Conservation (phyloP, 2,113 vertebrate genomes). For the Pterocles burchelli region DNA sequence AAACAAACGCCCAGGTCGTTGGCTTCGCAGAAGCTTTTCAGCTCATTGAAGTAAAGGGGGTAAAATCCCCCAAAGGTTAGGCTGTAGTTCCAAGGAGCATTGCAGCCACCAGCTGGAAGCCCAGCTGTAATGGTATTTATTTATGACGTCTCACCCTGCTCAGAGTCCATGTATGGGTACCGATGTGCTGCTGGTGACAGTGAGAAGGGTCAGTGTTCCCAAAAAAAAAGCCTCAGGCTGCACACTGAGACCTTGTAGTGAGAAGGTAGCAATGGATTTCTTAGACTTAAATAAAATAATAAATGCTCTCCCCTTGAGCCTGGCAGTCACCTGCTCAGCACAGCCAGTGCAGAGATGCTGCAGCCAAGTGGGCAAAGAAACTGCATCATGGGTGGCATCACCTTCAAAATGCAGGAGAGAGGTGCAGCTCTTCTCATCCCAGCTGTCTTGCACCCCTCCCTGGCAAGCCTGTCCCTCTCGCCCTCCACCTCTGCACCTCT, state of each 20-base stretch:
- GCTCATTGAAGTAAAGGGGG: neutral
- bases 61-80: neutral
- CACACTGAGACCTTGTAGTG: neutral
- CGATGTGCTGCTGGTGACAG: accelerated
- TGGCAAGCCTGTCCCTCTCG: neutral
- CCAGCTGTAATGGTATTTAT: neutral
- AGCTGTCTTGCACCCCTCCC: neutral
- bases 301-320: neutral
- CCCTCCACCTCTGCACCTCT: neutral
- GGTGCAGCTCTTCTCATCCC: neutral
- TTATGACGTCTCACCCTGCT: neutral
- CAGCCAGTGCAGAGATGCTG: neutral
- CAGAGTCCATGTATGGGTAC: accelerated
- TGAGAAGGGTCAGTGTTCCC: neutral
- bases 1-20: neutral
- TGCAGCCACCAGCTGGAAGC: neutral
- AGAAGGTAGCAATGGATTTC: neutral
- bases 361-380: neutral
- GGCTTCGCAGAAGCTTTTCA: neutral
- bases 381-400: neutral
- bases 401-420: neutral
- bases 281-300: neutral
- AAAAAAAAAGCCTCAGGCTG: neutral
- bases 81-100: neutral
- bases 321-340: neutral